Evolutionary conservation across 2,113 vertebrate genomes (phyloP).

Genomic region (Dromaius novaehollandiae): DNA sequence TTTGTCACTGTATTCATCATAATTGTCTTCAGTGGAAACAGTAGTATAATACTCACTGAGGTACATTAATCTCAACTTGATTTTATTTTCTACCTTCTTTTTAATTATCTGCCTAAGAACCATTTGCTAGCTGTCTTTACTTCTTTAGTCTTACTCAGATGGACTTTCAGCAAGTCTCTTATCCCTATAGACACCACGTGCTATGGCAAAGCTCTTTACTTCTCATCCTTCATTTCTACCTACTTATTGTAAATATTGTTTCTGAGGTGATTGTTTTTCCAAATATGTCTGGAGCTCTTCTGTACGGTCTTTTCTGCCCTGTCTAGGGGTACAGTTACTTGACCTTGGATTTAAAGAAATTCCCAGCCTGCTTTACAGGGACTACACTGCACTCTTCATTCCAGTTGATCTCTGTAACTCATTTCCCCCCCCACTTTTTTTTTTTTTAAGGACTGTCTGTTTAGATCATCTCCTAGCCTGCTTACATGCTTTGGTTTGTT

Average conservation of each 20-base stretch:
- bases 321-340: not conserved
- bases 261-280: not conserved
- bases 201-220: not conserved
- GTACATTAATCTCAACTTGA: not conserved
- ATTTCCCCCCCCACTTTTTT: not conserved
- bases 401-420: not conserved
- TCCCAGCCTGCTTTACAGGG: not conserved
- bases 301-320: not conserved
- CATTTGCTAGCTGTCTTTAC: not conserved
- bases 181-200: not conserved
- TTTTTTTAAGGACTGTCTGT: not conserved
- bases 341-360: not conserved
- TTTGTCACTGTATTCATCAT: not conserved
- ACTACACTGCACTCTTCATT: not conserved
- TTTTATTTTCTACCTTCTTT: slow-evolving; percentile 10
- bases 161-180: not conserved
- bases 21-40: not conserved
- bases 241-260: not conserved
- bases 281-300: not conserved
- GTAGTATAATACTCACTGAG: not conserved
- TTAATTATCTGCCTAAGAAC: not conserved
- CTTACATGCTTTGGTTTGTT: not conserved
- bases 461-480: not conserved
- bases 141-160: not conserved
- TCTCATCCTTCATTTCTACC: not conserved